A percentile compares a stretch with the other conserved stretches of the same genome.
Conservation (phyloP, 2,113 vertebrate species). For the Thymallus thymallus region DNA sequence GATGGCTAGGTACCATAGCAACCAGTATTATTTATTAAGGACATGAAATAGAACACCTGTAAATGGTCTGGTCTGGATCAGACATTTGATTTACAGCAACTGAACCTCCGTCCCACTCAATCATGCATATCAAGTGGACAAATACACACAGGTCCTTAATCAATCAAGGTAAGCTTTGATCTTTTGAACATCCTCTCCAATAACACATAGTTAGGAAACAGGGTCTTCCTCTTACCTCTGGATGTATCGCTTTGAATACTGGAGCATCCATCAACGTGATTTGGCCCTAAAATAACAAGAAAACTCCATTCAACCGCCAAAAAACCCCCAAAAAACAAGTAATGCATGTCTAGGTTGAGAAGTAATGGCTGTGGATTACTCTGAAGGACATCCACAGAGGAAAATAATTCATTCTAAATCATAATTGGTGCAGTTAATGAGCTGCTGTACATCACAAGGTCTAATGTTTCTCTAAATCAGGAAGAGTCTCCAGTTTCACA, state of each 20-base stretch:
- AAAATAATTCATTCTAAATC: background rate
- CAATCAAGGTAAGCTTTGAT: background rate
- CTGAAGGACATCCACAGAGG: background rate
- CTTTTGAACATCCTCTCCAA: background rate
- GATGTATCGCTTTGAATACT: constrained; percentile 93
- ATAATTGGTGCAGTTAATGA: background rate
- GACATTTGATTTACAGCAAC: background rate
- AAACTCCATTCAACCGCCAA: constrained; percentile 7
- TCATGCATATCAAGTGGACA: background rate
- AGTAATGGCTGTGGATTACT: background rate
- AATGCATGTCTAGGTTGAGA: constrained; percentile 17
- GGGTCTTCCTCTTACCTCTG: constrained; percentile 77
- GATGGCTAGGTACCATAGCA: background rate
- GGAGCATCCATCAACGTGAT: constrained; percentile 93
- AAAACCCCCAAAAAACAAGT: too few relatives aligned
- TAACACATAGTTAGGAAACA: background rate
- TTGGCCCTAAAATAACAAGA: constrained; percentile 81
- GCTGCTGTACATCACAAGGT: background rate
- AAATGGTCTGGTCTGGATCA: background rate
- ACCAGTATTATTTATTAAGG: background rate
- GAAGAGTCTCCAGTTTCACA: background rate
- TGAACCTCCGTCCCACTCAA: background rate
- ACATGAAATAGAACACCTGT: background rate
- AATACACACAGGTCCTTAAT: background rate
- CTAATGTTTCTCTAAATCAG: background rate